Base-by-base conservation (phyloP, 2,888 invertebrate genomes). In the Polyommatus iphigenia region DNA sequence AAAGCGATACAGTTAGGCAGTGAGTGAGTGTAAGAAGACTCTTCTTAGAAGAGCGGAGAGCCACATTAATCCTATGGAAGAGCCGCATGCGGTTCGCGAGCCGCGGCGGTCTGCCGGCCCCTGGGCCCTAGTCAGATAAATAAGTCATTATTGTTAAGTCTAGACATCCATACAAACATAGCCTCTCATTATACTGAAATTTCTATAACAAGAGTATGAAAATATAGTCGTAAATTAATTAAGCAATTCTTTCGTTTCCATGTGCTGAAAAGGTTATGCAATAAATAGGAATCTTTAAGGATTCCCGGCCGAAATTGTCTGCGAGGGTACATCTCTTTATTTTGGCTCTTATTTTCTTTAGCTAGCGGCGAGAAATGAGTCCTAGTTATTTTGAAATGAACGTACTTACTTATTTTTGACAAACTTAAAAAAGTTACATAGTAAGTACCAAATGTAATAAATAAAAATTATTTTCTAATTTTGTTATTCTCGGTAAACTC, bases 271-370 rank as follows among this genome's bases (percentile, higher is more conserved):
- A 67, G 67, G 67, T 32, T 32, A 67, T 29, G 29, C 1, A 67
- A 29, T 67, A 67, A 67, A 67, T 67, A 29, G 29, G 29, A 67
- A 67, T 67, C 67, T 67, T 67, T 32, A 32, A 32, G 67, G 29
- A 29, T 15, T 32, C 15, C 10, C 62, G 62, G 13, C 29, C 29
- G 62, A 15, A 29, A 67, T 24, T 10, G 62, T 67, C 62, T 67
- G 62, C 24, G 62, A 29, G 59, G 20, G 59, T n/a, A 57, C 57
- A n/a, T n/a, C 57, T 57, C 57, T 57, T 20, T 20, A 59, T 59
- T 18, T 59, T 3, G 20, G 59, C 24, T 10, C 62, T 3, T 1
- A 62, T 62, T 62, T 20, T 3, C 24, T 20, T 62, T 62, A 24
- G 8, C 13, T 62, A 3, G 62, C 57, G n/a, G 8, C 2, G 8